Evolutionary conservation across 2,113 vertebrate genomes (phyloP).

Genomic region (Pagrus major): DNA sequence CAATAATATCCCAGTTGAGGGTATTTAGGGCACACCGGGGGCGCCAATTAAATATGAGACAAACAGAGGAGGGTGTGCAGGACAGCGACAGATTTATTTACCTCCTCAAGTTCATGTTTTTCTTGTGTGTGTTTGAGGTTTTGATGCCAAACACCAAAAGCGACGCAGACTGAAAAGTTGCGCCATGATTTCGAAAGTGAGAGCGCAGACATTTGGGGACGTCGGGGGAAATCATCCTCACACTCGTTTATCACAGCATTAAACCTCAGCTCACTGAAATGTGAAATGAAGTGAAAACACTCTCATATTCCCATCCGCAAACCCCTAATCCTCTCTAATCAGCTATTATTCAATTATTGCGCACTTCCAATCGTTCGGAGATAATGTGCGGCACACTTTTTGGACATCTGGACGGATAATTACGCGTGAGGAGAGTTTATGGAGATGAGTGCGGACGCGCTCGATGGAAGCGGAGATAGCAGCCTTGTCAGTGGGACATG

Average conservation of each 20-base stretch:
- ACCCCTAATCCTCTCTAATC: slow-evolving; percentile 61
- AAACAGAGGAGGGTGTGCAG: slow-evolving; percentile 25
- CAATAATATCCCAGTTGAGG: slow-evolving; percentile 62
- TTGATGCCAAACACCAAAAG: background rate
- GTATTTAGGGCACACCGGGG: slow-evolving; percentile 76
- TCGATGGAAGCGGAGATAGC: slow-evolving; percentile 78
- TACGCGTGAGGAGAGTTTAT: slow-evolving; percentile 91
- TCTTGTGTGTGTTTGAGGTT: background rate
- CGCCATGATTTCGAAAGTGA: slow-evolving; percentile 38
- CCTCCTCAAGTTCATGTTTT: slow-evolving; percentile 2
- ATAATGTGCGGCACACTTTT: slow-evolving; percentile 88
- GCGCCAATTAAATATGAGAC: slow-evolving; percentile 64
- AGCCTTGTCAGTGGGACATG: slow-evolving; percentile 77
- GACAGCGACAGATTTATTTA: slow-evolving; percentile 34
- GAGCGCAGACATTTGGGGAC: slow-evolving; percentile 13
- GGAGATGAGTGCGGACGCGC: slow-evolving; percentile 93
- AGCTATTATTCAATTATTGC: slow-evolving; percentile 79
- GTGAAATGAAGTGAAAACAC: slow-evolving; percentile 45
- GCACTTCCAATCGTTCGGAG: slow-evolving; percentile 87
- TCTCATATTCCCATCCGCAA: slow-evolving; percentile 2
- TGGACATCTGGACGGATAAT: slow-evolving; percentile 97
- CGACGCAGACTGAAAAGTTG: background rate
- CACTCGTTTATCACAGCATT: slow-evolving; percentile 32
- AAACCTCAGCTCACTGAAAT: slow-evolving; percentile 21
- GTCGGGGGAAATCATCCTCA: slow-evolving; percentile 49